Evolutionary conservation across 2,888 invertebrate species (phyloP).

Genomic region (Carterocephalus palaemon): DNA sequence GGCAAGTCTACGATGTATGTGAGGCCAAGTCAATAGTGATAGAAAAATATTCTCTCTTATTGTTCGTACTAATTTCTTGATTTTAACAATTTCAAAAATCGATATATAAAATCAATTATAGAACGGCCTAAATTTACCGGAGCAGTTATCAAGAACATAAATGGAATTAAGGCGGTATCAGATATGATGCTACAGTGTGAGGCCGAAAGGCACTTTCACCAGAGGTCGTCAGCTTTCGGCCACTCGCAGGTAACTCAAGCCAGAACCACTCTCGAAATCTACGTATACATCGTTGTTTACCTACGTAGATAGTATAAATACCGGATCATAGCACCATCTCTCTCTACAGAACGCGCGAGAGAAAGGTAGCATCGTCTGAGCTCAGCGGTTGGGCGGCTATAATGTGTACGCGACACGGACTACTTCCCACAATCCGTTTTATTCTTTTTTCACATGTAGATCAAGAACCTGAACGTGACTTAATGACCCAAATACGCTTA

Average conservation of each 20-base stretch:
- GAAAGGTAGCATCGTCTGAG: conserved; percentile 52
- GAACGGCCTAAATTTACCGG: no score
- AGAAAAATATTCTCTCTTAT: no score
- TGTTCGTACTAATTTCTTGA: no score
- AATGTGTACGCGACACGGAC: conserved; percentile 53
- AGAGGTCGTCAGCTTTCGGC: conserved; percentile 62
- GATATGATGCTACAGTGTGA: conserved; percentile 38
- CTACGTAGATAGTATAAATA: conserved; percentile 27
- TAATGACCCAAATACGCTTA: conserved; percentile 38
- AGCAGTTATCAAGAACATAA: no score
- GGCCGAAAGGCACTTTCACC: conserved; percentile 70
- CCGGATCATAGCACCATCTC: conserved; percentile 42
- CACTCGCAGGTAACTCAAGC: conserved; percentile 48
- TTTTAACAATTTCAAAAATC: no score
- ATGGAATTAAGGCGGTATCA: conserved; percentile 37
- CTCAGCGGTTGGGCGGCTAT: conserved; percentile 34
- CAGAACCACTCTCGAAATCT: conserved; percentile 37
- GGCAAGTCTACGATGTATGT: neutral
- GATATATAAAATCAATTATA: no score
- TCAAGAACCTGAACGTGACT: conserved; percentile 55
- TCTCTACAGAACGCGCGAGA: conserved; percentile 48
- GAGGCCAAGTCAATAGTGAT: no score
- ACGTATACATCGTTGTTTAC: conserved; percentile 32
- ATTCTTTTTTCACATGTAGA: conserved; percentile 48
- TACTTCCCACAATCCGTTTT: conserved; percentile 63